Conservation (phyloP, 2,113 vertebrate genomes). For the Chaetodon trifascialis region DNA sequence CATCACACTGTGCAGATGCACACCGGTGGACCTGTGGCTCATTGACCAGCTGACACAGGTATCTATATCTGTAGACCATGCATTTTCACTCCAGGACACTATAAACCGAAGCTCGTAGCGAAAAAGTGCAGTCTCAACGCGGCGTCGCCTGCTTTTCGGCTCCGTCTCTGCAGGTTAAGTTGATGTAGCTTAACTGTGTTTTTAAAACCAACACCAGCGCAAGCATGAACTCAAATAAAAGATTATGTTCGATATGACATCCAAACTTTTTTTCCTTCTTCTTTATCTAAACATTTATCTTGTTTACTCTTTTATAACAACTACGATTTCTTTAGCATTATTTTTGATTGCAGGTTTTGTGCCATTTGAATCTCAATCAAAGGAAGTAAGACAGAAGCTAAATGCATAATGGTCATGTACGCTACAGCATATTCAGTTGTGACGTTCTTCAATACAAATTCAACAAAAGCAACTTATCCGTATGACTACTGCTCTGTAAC, state of each 20-base stretch:
- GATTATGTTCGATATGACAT: no score
- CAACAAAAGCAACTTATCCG: slow-evolving; percentile 12
- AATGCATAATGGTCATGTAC: not conserved
- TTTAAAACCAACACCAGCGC: no score
- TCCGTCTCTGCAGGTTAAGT: slow-evolving; percentile 5
- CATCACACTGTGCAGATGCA: slow-evolving; percentile 59
- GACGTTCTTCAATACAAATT: not conserved
- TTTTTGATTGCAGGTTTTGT: not conserved
- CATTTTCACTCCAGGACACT: slow-evolving; percentile 34
- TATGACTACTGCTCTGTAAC: not conserved
- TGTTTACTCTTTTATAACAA: not conserved
- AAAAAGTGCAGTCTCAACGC: slow-evolving; percentile 42
- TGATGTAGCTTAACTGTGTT: not conserved
- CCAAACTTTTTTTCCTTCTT: no score
- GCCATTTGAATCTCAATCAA: not conserved
- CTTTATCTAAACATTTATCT: no score
- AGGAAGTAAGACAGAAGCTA: not conserved
- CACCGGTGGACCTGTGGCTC: slow-evolving; percentile 49
- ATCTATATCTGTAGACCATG: slow-evolving; percentile 29
- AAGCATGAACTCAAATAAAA: no score
- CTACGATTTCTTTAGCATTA: not conserved
- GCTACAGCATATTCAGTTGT: not conserved
- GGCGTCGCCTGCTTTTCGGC: slow-evolving; percentile 30
- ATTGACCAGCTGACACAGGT: slow-evolving; percentile 60
- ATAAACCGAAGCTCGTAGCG: not conserved